phyloP scores from a whole-genome alignment of 2,113 vertebrate species.

The Hystrix brachyura region DNA sequence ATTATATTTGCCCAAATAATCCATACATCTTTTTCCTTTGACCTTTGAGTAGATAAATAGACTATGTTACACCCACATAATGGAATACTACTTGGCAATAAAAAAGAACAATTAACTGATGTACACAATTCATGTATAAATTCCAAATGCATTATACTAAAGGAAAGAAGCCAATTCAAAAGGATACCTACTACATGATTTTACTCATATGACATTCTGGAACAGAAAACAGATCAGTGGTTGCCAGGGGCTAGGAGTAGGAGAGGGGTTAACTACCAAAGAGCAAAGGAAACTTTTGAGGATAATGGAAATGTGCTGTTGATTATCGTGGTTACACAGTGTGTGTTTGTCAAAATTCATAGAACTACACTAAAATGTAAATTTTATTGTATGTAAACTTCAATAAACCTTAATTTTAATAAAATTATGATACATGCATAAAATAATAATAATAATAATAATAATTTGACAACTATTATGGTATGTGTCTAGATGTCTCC shows the following conservation, averaged over 20 bases:
- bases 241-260: no score
- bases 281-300: neutral
- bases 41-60: neutral
- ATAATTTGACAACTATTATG: no score
- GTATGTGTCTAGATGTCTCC: no score
- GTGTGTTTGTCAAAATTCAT: neutral
- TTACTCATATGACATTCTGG: neutral
- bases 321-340: neutral
- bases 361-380: no score
- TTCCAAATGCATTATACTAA: neutral
- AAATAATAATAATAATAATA: no score
- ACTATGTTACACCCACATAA: no score
- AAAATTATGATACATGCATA: neutral
- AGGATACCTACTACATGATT: neutral
- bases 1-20: neutral
- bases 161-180: neutral
- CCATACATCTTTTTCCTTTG: conserved; percentile 5
- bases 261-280: neutral
- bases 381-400: no score
- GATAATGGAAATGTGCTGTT: neutral
- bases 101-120: neutral
- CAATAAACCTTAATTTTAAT: neutral
- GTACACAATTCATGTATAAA: neutral
- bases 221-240: neutral
- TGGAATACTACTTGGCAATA: no score